Conservation (phyloP, 1,140 invertebrate genomes). For the Tribolium castaneum region DNA sequence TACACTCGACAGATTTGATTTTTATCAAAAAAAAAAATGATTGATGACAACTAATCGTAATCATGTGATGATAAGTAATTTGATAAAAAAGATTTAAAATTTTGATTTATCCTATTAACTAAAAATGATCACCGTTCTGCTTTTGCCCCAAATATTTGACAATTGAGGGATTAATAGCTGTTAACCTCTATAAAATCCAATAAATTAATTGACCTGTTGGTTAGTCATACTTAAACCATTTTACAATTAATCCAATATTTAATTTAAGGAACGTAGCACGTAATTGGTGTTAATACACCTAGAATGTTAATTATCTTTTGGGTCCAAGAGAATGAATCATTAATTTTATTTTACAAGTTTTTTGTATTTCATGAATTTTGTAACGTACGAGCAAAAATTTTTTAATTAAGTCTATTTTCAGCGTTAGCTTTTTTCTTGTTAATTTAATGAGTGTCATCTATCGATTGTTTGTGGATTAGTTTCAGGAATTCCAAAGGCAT, state of each 20-base stretch:
- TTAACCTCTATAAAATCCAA: constrained; percentile 1
- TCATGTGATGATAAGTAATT: too few relatives aligned
- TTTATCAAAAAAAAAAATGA: too few relatives aligned
- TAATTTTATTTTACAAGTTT: too few relatives aligned
- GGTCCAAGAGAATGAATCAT: too few relatives aligned
- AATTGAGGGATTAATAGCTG: constrained; percentile 9
- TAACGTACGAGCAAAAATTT: too few relatives aligned
- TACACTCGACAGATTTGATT: too few relatives aligned
- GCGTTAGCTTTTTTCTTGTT: background rate
- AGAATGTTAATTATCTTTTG: background rate
- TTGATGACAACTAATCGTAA: background rate
- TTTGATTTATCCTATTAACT: background rate
- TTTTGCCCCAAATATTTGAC: background rate
- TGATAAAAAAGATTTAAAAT: too few relatives aligned
- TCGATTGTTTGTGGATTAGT: background rate
- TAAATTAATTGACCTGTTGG: constrained; percentile 9
- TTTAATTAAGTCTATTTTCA: background rate
- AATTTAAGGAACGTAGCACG: background rate
- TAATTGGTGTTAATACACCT: background rate
- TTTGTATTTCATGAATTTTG: too few relatives aligned
- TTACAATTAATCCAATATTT: background rate
- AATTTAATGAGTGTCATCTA: background rate
- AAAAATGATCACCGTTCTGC: too few relatives aligned
- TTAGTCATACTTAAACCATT: constrained; percentile 1
- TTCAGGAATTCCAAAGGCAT: background rate